Base-by-base conservation (phyloP, 2,113 vertebrate genomes). In the Sturnus vulgaris region DNA sequence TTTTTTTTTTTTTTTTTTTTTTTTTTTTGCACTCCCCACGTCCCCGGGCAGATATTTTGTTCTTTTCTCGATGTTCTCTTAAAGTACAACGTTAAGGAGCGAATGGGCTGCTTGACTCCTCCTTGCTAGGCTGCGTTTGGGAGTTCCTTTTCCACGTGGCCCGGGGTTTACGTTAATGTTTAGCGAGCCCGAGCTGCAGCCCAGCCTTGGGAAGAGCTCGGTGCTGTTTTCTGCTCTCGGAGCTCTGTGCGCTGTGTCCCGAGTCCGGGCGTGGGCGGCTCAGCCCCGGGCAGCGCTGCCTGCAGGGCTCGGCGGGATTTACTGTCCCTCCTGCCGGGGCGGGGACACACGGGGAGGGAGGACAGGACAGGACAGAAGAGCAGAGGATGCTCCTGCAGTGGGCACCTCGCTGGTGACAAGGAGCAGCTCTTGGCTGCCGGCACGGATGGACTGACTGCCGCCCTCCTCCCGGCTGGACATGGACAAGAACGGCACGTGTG, bases 351-450 rank as follows among this genome's bases (percentile, higher is more conserved):
- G 0, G 47, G 22, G 5, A 23, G 52, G 22, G 46, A 40, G 39
- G 39, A 40, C 39, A 46, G 44, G 44, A 46, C 17, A 44, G 19
- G 44, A 11, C 39, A 39, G 39, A 39, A 44, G n/a, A 85, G 72
- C 20, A 22, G 91, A 60, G 86, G 92, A 90, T 88, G 92, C 60
- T 66, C 11, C 33, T 14, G 16, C 44, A 1, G 21, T 3, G 18
- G 6, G 75, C 60, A 7, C 55, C 33, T 3, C 3, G n/a, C 0
- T 31, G 17, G 56, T 93, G 88, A 85, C 9, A 0, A 12, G 69
- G 60, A 49, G 56, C n/a, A 0, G 56, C 64, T 33, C 49, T 8
- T 1, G 0, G 0, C 1, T 20, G 6, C 2, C 82, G 4, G 31
- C 59, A 0, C 56, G 5, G 76, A 76, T 70, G 93, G 77, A n/a